Conservation (phyloP, 2,113 vertebrate species). For the Clarias gariepinus region DNA sequence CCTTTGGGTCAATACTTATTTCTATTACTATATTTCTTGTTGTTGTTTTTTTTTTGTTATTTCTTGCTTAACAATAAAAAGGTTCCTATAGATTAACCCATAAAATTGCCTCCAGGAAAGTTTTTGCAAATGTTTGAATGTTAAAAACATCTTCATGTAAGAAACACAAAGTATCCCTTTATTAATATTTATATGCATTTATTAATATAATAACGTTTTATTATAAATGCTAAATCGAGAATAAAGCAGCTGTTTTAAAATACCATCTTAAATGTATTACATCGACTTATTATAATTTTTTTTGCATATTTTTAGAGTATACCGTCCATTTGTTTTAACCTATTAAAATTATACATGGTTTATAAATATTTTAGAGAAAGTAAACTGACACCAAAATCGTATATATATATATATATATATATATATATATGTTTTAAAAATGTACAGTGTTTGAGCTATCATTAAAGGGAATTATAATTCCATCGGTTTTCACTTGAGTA, state of each 20-base stretch:
- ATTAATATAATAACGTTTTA: not conserved
- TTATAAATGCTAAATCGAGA: not conserved
- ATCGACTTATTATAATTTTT: not conserved
- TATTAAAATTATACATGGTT: not conserved
- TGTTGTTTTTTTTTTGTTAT: too few species aligned
- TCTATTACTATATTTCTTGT: not conserved
- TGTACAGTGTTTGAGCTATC: not conserved
- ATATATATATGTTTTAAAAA: constrained; percentile 2
- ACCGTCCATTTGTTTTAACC: not conserved
- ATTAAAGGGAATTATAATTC: not conserved
- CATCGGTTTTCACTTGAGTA: not conserved
- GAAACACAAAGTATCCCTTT: not conserved
- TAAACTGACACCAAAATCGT: too few species aligned
- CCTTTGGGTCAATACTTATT: not conserved
- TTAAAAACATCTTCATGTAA: not conserved
- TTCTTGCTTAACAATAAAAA: not conserved
- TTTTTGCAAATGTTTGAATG: not conserved
- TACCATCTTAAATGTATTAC: not conserved
- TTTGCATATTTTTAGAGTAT: not conserved
- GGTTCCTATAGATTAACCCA: not conserved
- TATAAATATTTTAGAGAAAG: not conserved
- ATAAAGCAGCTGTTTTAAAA: not conserved
- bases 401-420: too few species aligned
- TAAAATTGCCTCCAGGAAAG: not conserved
- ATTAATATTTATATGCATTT: not conserved